phyloP scores from a whole-genome alignment of 2,797 vertebrate species.

The Glyptemys insculpta region DNA sequence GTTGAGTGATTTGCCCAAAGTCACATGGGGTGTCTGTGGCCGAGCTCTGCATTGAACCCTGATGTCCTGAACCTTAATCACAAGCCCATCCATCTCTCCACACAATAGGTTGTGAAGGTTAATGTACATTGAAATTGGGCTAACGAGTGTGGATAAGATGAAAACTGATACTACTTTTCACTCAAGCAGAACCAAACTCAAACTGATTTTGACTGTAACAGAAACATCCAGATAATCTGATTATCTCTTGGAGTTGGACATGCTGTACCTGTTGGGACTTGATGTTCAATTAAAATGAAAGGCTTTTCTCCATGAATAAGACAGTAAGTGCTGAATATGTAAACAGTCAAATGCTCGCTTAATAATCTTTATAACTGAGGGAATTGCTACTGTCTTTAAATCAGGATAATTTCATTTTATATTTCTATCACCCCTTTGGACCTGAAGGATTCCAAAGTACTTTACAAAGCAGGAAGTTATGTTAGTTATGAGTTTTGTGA shows the following conservation, averaged over 20 bases:
- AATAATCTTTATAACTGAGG: background rate
- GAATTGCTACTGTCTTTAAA: background rate
- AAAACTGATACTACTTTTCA: background rate
- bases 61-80: background rate
- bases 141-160: background rate
- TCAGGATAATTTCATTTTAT: background rate
- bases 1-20: rapidly evolving
- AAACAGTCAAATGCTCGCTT: constrained; percentile 24
- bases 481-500: background rate
- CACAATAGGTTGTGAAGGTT: background rate
- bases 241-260: constrained; percentile 26
- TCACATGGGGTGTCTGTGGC: background rate
- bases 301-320: constrained; percentile 57
- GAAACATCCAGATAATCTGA: constrained; percentile 12
- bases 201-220: constrained; percentile 45
- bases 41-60: rapidly evolving
- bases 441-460: background rate
- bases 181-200: background rate
- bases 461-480: background rate
- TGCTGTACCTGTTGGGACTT: background rate
- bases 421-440: background rate
- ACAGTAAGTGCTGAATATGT: constrained; percentile 41
- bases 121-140: background rate
- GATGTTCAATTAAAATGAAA: constrained; percentile 24
- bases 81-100: background rate